Base-by-base conservation (phyloP, 2,888 invertebrate species). In the Campopleginae sp. region DNA sequence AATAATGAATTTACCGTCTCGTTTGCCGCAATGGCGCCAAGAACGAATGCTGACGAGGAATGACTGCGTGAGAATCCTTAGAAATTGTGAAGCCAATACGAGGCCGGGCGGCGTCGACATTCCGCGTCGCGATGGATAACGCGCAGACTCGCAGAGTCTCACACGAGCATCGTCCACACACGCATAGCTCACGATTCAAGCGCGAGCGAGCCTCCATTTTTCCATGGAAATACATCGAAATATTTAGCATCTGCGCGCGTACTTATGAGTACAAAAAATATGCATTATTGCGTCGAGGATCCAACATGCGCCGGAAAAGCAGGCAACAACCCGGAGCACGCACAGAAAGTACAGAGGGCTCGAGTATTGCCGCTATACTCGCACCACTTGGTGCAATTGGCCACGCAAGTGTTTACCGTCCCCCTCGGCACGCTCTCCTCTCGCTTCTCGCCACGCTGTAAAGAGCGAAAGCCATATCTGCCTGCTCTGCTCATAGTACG, bases 391-490 rank as follows among this genome's bases (percentile, higher is more conserved):
- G 90, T 90, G 90, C 92, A 93, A 93, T 93, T 92, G 93, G 89
- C 91, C 88, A 88, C 88, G 91, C 91, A 92, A 93, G 92, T 93
- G 92, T 93, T 93, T 93, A 93, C 91, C 88, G 92, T 92, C 92
- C 92, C 92, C 91, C 90, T 92, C 90, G 27, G 89, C 85, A 44
- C 86, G 83, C 80, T 85, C 51, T 66, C 46, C 51, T 68, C 79
- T 61, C 79, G 48, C 42, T 74, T 61, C 51, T 70, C 51, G 48
- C 2, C 0, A 7, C 8, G 10, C 38, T 38, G 38, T 1, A 0
- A 54, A 33, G 65, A 72, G 70, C 61, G 46, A 51, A 27, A 76
- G 76, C 65, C 65, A 46, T 51, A 38, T 46, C 31, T 46, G 78
- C 68, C 31, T 46, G 78, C 68, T 72, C 38, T 71, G 85, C 78